Evolutionary conservation across 2,888 invertebrate species (phyloP).

Genomic region (Escarpia spicata): DNA sequence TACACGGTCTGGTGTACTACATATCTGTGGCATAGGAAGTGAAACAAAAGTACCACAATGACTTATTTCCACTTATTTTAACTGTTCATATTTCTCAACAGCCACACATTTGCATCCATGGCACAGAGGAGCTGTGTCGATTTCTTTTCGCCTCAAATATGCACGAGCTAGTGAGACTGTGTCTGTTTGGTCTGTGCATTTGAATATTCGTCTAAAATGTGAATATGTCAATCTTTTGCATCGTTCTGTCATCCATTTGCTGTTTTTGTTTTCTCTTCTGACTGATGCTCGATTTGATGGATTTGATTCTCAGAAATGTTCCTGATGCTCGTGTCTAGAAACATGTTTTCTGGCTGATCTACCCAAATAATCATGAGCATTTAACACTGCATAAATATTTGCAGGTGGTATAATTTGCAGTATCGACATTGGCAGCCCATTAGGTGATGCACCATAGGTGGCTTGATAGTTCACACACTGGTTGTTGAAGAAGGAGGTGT

Average conservation of each 20-base stretch:
- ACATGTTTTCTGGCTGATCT: too few species aligned
- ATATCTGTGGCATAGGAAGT: neutral
- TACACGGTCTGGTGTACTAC: neutral
- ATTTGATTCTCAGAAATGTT: too few species aligned
- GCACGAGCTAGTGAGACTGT: neutral
- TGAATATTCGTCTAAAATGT: too few species aligned
- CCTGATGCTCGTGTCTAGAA: too few species aligned
- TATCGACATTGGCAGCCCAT: constrained; percentile 18
- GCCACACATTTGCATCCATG: neutral
- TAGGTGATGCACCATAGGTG: too few species aligned
- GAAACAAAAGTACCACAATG: constrained; percentile 10
- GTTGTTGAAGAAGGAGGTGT: too few species aligned
- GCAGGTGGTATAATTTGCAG: constrained; percentile 27
- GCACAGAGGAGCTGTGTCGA: neutral
- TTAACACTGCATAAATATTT: constrained; percentile 21
- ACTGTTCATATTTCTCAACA: neutral
- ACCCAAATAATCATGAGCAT: constrained; percentile 13
- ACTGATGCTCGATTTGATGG: too few species aligned
- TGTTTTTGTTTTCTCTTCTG: too few species aligned
- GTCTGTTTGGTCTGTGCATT: neutral
- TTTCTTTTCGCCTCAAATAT: neutral
- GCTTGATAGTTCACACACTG: too few species aligned
- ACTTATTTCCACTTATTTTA: neutral
- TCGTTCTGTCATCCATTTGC: too few species aligned
- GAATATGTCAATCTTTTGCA: too few species aligned